A percentile compares a stretch with the other conserved stretches of the same genome.
These are phyloP conservation scores for Aphidius ervi DNA, from an alignment of 1,140 invertebrate genomes.

Conservation along the genomic window DNA sequence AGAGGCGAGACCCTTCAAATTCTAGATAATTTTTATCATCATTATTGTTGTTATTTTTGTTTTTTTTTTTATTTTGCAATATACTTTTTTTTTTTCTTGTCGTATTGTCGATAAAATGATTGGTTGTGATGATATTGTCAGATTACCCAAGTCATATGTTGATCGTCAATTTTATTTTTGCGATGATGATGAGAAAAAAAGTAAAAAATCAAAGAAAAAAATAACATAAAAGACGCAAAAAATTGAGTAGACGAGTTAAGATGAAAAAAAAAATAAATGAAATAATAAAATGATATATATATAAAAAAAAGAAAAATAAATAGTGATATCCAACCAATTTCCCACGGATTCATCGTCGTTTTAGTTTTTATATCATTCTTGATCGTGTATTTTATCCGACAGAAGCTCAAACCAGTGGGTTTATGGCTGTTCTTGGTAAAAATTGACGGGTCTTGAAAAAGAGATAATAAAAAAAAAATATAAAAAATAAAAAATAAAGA, in stretches of 20 bases:
- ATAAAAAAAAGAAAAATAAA: too few species aligned
- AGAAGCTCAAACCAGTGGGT: not conserved
- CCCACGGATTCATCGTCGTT: not conserved
- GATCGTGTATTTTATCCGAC: not conserved
- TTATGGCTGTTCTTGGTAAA: not conserved
- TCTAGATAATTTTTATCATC: not conserved
- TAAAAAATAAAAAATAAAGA: too few species aligned
- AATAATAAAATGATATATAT: too few species aligned
- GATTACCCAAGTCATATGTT: too few species aligned
- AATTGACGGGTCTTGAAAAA: not conserved
- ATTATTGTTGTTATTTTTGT: conserved; percentile 1
- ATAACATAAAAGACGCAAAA: not conserved
- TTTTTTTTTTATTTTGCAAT: too few species aligned
- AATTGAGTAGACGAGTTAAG: not conserved
- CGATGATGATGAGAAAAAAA: too few species aligned
- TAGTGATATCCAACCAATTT: not conserved
- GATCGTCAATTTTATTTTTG: too few species aligned
- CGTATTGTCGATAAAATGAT: too few species aligned
- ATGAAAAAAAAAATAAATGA: not conserved
- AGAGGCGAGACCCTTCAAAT: conserved; percentile 8
- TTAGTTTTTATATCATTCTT: not conserved
- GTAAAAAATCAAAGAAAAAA: too few species aligned
- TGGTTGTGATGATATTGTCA: too few species aligned
- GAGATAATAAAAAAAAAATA: too few species aligned
- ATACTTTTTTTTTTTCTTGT: too few species aligned